These are phyloP conservation scores for Nannoperca obscura DNA, from an alignment of 2,797 vertebrate genomes.

Conservation along the genomic window DNA sequence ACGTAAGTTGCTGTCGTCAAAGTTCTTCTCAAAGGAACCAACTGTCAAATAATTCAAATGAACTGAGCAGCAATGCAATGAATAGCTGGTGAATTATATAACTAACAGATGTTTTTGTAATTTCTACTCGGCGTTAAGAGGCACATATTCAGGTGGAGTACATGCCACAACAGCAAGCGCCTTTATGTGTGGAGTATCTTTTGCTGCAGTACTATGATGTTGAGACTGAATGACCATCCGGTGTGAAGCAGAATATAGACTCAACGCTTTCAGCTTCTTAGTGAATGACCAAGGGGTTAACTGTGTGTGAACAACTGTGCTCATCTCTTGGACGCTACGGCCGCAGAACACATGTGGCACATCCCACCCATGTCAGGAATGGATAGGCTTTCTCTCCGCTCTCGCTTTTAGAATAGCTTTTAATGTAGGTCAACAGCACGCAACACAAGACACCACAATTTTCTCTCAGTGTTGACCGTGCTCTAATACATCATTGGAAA, in stretches of 20 bases:
- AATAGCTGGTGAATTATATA: constrained; percentile 26
- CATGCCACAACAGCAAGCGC: constrained; percentile 40
- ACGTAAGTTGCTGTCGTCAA: constrained; percentile 35
- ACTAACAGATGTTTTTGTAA: constrained; percentile 40
- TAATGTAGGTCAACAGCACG: constrained; percentile 71
- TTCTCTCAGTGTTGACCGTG: constrained; percentile 70
- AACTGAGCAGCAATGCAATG: constrained; percentile 20
- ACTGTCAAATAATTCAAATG: constrained; percentile 50
- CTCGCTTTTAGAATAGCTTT: constrained; percentile 56
- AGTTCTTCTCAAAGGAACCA: constrained; percentile 12
- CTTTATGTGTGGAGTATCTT: constrained; percentile 46
- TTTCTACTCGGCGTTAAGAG: not conserved
- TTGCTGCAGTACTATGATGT: constrained; percentile 34
- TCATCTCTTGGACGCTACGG: constrained; percentile 46
- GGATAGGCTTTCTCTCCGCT: constrained; percentile 34
- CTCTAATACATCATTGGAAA: constrained; percentile 70
- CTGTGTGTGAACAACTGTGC: constrained; percentile 75
- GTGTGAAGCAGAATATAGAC: constrained; percentile 60
- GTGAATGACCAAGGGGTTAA: constrained; percentile 59
- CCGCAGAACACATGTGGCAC: constrained; percentile 42
- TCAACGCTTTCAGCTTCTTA: constrained; percentile 44
- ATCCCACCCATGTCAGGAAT: constrained; percentile 37
- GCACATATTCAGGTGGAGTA: constrained; percentile 17
- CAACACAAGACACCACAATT: constrained; percentile 63
- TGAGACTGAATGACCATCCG: constrained; percentile 53